phyloP scores from a whole-genome alignment of 1,140 invertebrate species.

The Alviniconcha marisindica region DNA sequence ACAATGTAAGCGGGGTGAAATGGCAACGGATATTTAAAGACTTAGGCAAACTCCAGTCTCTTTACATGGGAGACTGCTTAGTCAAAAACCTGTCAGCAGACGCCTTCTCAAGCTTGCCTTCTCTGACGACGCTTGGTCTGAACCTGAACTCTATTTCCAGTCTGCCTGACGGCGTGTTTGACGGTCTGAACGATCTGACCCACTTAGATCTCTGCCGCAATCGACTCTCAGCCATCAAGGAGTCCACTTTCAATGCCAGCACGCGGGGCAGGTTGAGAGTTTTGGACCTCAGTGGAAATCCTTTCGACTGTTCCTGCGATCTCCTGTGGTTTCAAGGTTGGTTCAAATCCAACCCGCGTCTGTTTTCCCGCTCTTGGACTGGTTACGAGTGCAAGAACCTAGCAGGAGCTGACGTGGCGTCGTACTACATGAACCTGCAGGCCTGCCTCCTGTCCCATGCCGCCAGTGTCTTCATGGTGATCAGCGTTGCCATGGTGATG shows the following conservation, averaged over 20 bases:
- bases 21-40: neutral
- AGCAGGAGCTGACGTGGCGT: neutral
- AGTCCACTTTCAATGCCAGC: neutral
- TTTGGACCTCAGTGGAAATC: constrained; percentile 23
- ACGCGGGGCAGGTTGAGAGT: neutral
- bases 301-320: constrained; percentile 30
- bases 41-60: neutral
- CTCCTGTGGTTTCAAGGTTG: constrained; percentile 30
- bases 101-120: neutral
- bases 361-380: neutral
- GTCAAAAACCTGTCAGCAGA: neutral
- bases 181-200: neutral
- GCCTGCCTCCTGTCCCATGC: constrained; percentile 17
- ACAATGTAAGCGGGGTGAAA: neutral
- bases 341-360: neutral
- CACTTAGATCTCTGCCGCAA: neutral
- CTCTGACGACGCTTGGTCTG: neutral
- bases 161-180: neutral
- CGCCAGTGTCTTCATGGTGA: constrained; percentile 18
- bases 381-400: constrained; percentile 22
- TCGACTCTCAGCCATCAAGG: neutral
- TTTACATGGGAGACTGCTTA: neutral
- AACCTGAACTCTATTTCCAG: neutral
- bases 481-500: neutral
- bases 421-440: neutral